Evolutionary conservation across 2,797 vertebrate species (phyloP).

Genomic region (Cyprinella venusta): DNA sequence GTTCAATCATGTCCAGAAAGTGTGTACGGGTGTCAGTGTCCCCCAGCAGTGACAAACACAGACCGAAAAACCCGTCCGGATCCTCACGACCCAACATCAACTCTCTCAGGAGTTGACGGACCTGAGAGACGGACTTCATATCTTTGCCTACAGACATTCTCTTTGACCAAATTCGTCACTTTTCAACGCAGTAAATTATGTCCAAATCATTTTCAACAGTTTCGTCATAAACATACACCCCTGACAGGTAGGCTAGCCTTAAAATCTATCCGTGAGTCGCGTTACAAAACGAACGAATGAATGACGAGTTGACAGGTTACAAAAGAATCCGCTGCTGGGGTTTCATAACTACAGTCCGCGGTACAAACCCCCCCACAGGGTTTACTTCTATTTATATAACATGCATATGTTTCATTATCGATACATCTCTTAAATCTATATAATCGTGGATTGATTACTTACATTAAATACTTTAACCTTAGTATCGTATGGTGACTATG

Average conservation of each 20-base stretch:
- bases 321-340: not conserved
- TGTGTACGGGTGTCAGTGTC: constrained; percentile 27
- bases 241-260: not conserved
- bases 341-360: not conserved
- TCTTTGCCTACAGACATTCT: constrained; percentile 33
- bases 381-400: not conserved
- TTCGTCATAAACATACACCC: not conserved
- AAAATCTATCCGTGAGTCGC: not conserved
- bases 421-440: not conserved
- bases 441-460: not conserved
- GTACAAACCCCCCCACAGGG: not conserved
- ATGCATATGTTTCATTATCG: not conserved
- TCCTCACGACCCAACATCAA: constrained; percentile 39
- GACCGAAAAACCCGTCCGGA: constrained; percentile 50
- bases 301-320: constrained; percentile 12
- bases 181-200: not conserved
- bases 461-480: not conserved
- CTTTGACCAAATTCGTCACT: not conserved
- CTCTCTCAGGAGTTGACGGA: constrained; percentile 22
- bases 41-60: constrained; percentile 52
- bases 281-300: constrained; percentile 15
- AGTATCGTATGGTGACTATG: not conserved
- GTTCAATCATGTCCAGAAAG: constrained; percentile 51
- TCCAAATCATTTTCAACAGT: not conserved
- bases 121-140: not conserved